A percentile compares a stretch with the other conserved stretches of the same genome.
Evolutionary conservation across 1,140 invertebrate genomes (phyloP).

Genomic region (Lepidurus arcticus): DNA sequence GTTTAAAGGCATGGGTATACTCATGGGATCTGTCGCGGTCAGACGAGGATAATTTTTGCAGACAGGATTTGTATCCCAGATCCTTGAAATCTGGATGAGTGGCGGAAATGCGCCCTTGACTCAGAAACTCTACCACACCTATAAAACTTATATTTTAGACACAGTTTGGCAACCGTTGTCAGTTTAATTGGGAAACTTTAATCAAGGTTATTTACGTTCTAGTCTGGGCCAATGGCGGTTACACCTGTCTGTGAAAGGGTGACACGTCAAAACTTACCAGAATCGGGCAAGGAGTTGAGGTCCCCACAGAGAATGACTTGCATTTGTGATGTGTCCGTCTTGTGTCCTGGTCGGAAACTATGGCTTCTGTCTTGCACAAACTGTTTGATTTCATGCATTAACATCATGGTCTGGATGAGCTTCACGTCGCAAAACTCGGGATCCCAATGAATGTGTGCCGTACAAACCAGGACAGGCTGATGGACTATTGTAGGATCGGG

Average conservation of each 20-base stretch:
- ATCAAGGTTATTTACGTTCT: not conserved
- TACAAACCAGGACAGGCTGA: slow-evolving; percentile 89
- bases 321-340: slow-evolving; percentile 70
- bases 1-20: slow-evolving; percentile 92
- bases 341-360: slow-evolving; percentile 55
- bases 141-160: slow-evolving; percentile 35
- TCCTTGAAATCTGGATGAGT: slow-evolving; percentile 96
- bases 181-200: not conserved
- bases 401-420: slow-evolving; percentile 98
- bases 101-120: slow-evolving; percentile 75
- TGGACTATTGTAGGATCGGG: slow-evolving; percentile 65
- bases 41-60: slow-evolving; percentile 75
- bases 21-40: slow-evolving; percentile 70
- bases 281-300: slow-evolving; percentile 97
- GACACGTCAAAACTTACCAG: slow-evolving; percentile 56
- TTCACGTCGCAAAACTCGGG: slow-evolving; percentile 99
- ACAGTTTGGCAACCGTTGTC: not conserved
- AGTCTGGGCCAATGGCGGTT: no score
- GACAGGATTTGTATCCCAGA: slow-evolving; percentile 83
- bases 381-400: slow-evolving; percentile 80
- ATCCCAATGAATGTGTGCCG: slow-evolving; percentile 99
- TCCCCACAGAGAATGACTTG: slow-evolving; percentile 95
- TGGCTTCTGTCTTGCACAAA: slow-evolving; percentile 70
- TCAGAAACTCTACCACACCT: slow-evolving; percentile 95
- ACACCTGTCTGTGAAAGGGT: no score